These are phyloP conservation scores for Callyntrura guangdongensis DNA, from an alignment of 2,888 invertebrate species.

Conservation along the genomic window DNA sequence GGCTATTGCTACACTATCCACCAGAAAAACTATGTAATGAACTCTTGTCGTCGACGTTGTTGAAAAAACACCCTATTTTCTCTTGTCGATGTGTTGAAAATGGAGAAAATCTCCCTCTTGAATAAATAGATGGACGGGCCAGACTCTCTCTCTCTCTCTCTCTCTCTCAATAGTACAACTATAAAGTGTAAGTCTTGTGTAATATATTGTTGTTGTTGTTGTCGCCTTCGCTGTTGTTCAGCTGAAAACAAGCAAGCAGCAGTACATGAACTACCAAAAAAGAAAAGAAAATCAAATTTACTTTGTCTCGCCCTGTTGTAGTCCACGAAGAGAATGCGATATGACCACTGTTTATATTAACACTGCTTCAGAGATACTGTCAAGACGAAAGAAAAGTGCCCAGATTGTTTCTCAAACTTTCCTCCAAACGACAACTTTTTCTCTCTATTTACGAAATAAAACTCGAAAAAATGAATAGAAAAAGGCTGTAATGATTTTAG, in stretches of 20 bases:
- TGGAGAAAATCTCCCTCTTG: constrained; percentile 46
- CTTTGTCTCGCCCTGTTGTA: not conserved
- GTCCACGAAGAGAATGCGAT: not conserved
- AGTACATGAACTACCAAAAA: not conserved
- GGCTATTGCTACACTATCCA: constrained; percentile 16
- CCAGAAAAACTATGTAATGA: constrained; percentile 9
- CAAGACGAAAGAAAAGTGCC: constrained; percentile 11
- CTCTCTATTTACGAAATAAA: not conserved
- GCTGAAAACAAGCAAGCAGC: not conserved
- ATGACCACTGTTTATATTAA: constrained; percentile 10
- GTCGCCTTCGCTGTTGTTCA: not conserved
- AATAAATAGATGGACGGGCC: constrained; percentile 52
- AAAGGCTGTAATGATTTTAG: constrained; percentile 22
- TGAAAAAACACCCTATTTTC: constrained; percentile 22
- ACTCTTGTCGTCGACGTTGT: not conserved
- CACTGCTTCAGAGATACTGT: not conserved
- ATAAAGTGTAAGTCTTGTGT: constrained; percentile 31
- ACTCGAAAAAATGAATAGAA: constrained; percentile 39
- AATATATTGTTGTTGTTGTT: constrained; percentile 41
- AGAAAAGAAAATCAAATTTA: constrained; percentile 32
- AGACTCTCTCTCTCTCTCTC: constrained; percentile 21
- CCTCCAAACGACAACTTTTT: not conserved
- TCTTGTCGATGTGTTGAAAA: constrained; percentile 49
- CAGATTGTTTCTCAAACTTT: constrained; percentile 22
- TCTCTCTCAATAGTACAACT: not conserved